A percentile compares a stretch with the other conserved stretches of the same genome.
Conservation (phyloP, 2,113 vertebrate genomes). For the Macrotus californicus region DNA sequence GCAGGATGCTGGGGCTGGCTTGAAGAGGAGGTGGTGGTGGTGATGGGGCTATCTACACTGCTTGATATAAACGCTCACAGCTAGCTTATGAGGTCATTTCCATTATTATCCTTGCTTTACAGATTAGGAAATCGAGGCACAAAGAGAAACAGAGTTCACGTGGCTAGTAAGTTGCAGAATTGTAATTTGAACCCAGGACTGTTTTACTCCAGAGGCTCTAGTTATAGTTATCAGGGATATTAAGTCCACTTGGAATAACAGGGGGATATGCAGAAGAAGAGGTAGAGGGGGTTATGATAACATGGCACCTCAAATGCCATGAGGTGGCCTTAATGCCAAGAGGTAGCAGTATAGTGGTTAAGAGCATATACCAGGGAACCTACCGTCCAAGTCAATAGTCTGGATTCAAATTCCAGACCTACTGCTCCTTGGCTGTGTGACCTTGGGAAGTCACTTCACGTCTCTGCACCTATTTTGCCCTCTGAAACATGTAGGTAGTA, state of each 20-base stretch:
- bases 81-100: background rate
- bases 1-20: conserved; percentile 57
- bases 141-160: background rate
- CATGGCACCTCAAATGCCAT: background rate
- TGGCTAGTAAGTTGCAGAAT: background rate
- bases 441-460: background rate
- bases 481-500: background rate
- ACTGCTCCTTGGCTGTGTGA: background rate
- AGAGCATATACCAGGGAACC: background rate
- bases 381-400: background rate
- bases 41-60: background rate
- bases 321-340: background rate
- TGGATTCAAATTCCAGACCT: background rate
- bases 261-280: background rate
- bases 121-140: conserved; percentile 12
- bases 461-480: background rate
- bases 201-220: background rate
- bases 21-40: conserved; percentile 30
- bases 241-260: background rate
- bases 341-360: background rate
- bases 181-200: background rate
- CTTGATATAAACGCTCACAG: conserved; percentile 31
- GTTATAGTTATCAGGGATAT: background rate
- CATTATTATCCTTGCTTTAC: background rate
- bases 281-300: background rate